These are phyloP conservation scores for Chalcis sispes DNA, from an alignment of 2,888 invertebrate species.

Conservation along the genomic window DNA sequence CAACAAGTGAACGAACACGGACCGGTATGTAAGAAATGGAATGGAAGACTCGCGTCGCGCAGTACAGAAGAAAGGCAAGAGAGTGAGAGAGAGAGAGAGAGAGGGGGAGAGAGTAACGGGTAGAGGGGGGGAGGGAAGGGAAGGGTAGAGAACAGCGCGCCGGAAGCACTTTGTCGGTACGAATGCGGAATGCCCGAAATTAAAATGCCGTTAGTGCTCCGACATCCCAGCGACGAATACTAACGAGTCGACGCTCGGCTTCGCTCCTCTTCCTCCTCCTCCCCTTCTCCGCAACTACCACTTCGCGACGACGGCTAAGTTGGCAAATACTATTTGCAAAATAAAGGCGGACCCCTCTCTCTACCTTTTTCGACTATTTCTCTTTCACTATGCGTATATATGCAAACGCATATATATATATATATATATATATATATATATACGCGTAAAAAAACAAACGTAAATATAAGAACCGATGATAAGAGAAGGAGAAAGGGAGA, in stretches of 20 bases:
- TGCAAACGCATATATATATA: background rate
- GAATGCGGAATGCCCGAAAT: conserved; percentile 64
- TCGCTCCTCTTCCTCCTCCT: too few species aligned
- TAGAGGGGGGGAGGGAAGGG: background rate
- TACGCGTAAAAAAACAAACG: too few species aligned
- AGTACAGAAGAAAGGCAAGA: too few species aligned
- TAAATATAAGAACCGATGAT: too few species aligned
- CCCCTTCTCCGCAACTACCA: too few species aligned
- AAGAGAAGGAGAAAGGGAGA: too few species aligned
- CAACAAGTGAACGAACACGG: background rate
- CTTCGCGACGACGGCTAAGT: conserved; percentile 58
- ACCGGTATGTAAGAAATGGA: background rate
- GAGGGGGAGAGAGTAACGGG: background rate
- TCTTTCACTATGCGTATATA: too few species aligned
- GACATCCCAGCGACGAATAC: conserved; percentile 62
- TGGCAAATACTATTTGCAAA: conserved; percentile 69
- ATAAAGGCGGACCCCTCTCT: conserved; percentile 60
- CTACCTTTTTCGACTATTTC: background rate
- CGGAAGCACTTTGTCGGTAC: conserved; percentile 63
- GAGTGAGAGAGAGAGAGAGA: conserved; percentile 1
- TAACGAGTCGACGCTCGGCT: conserved; percentile 62
- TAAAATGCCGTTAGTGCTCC: conserved; percentile 65
- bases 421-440: too few species aligned
- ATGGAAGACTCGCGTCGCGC: background rate
- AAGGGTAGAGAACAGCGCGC: conserved; percentile 30